These are phyloP conservation scores for Drosophila suzukii DNA, from an alignment of 1,140 invertebrate genomes.

Conservation along the genomic window DNA sequence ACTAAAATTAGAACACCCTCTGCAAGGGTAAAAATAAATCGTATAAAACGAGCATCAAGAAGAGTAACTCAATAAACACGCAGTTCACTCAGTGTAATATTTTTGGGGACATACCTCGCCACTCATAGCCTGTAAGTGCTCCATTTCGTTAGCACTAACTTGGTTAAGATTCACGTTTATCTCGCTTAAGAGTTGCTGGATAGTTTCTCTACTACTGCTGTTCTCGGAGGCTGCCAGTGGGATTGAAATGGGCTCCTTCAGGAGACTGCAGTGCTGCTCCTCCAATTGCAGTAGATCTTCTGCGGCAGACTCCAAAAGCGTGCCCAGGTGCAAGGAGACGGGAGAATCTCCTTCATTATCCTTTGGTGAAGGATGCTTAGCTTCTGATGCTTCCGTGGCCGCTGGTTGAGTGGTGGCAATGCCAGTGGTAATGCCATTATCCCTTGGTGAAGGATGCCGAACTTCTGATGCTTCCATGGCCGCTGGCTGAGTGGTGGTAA, in stretches of 20 bases:
- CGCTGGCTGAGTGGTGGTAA: neutral
- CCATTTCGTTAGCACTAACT: constrained; percentile 69
- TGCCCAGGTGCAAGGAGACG: constrained; percentile 23
- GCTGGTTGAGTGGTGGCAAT: neutral
- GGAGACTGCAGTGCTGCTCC: constrained; percentile 36
- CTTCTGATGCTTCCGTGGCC: constrained; percentile 1
- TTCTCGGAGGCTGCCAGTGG: neutral
- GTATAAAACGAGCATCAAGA: neutral
- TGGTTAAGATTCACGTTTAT: constrained; percentile 68
- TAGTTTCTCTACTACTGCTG: constrained; percentile 32
- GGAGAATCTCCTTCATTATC: neutral
- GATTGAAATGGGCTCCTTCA: neutral
- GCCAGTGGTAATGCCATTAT: neutral
- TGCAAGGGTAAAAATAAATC: neutral
- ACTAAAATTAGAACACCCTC: neutral
- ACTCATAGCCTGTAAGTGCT: constrained; percentile 73
- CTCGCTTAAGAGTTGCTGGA: constrained; percentile 50
- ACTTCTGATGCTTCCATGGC: constrained; percentile 2
- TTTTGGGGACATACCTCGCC: constrained; percentile 56
- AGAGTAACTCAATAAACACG: neutral
- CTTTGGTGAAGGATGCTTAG: neutral
- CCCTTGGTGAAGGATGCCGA: neutral
- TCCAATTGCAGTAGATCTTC: constrained; percentile 50
- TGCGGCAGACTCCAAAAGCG: constrained; percentile 47
- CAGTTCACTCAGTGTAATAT: neutral